A percentile compares a stretch with the other conserved stretches of the same genome.
Evolutionary conservation across 2,888 invertebrate genomes (phyloP).

Genomic region (Lasioglossum marginatum): DNA sequence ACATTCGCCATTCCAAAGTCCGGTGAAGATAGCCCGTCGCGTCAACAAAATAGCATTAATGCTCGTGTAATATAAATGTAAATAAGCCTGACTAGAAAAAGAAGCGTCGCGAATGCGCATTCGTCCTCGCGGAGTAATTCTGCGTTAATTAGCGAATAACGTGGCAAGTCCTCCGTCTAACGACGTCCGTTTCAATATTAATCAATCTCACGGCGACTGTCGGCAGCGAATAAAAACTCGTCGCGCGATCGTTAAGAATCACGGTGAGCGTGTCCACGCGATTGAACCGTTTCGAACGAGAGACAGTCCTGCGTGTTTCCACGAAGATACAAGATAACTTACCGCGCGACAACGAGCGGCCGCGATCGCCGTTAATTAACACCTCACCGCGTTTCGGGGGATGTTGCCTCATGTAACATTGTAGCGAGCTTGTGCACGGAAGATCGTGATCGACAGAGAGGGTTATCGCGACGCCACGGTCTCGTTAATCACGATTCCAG

Average conservation of each 20-base stretch:
- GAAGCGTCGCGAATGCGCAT: background rate
- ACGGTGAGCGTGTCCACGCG: background rate
- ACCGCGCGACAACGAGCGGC: background rate
- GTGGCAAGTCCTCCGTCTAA: background rate
- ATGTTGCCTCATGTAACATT: conserved; percentile 25
- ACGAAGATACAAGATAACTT: conserved; percentile 40
- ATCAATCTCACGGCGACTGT: conserved; percentile 4
- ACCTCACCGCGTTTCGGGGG: conserved; percentile 11
- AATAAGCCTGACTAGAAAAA: background rate
- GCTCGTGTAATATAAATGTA: conserved; percentile 44
- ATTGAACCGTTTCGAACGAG: conserved; percentile 14
- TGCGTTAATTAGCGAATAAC: conserved; percentile 32
- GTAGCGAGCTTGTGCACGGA: conserved; percentile 10
- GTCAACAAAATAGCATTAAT: conserved; percentile 21
- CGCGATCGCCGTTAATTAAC: conserved; percentile 35
- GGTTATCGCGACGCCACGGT: conserved; percentile 36
- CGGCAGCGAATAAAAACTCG: background rate
- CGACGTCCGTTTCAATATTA: conserved; percentile 23
- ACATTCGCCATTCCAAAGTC: background rate
- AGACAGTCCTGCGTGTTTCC: background rate
- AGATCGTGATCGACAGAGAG: conserved; percentile 36
- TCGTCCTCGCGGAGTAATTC: background rate
- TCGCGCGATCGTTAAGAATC: background rate
- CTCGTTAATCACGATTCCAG: conserved; percentile 47
- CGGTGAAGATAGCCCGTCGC: background rate